Evolutionary conservation across 2,888 invertebrate species (phyloP), one percentile per base, ranked within the genome.

Genomic region (Caenorhabditis sp.): DNA sequence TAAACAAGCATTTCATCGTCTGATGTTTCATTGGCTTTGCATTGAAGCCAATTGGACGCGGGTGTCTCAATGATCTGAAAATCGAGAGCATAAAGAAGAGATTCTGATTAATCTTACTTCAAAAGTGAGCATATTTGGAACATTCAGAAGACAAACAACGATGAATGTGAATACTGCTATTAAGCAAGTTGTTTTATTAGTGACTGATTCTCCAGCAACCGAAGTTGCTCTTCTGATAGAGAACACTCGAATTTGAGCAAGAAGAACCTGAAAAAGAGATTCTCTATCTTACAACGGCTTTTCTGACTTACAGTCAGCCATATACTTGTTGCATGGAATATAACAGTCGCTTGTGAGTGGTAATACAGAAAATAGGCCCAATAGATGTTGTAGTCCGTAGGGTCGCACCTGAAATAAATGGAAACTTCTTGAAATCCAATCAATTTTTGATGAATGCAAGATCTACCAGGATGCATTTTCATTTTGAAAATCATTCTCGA

Each of bases 161-260:
- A 87, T 47, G 19, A 88, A 84, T 5, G 90, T 90, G 16, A 87
- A 59, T 24, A 89, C 51, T 2, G 90, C 87, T 16, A 92, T 85
- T 1, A 87, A 14, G 22, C 86, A 85, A 2, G 90, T 91, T 31
- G 83, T 66, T n/a, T 74, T 68, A 68, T 79, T 85, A 0, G 85
- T 80, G 14, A 89, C 85, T 12, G 80, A 80, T 35, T 87, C 89
- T 8, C 90, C 89, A 2, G 89, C 90, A 2, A 86, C 89, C 16
- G 85, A 85, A 6, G 91, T 91, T 5, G 91, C 91, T 31, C 90
- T 68, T 69, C 90, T 80, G 61, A 93, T 93, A 85, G 93, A 93
- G n/a, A 93, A 89, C 81, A 93, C 93, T 12, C 93, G 92, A 82
- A 93, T 93, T 81, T 93, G 93, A 35, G 93, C 93, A 28, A 93